phyloP scores from a whole-genome alignment of 2,113 vertebrate genomes.

The Synodontis membranacea region DNA sequence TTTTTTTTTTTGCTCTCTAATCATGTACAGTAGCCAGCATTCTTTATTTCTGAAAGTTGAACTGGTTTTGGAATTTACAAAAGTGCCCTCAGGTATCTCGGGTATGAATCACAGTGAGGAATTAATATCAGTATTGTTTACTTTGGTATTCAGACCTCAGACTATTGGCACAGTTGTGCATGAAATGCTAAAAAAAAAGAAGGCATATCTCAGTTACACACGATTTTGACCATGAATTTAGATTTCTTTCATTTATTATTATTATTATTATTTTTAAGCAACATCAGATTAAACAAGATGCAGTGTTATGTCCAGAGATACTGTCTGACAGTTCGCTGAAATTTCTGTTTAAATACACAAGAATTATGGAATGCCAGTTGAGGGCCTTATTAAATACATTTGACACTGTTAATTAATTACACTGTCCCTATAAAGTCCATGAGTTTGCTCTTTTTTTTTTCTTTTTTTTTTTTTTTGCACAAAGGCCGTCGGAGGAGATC shows the following conservation, averaged over 20 bases:
- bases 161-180: neutral
- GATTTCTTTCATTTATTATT: too few species aligned
- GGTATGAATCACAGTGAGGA: neutral
- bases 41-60: neutral
- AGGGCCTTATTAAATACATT: neutral
- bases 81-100: neutral
- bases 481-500: neutral
- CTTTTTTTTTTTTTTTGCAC: neutral
- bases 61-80: neutral
- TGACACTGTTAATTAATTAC: neutral
- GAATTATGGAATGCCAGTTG: neutral
- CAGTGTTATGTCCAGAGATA: too few species aligned
- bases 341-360: neutral
- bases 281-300: neutral
- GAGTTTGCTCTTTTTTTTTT: too few species aligned
- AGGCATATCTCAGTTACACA: neutral
- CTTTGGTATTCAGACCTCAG: neutral
- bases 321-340: too few species aligned
- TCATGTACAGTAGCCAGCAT: neutral
- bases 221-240: neutral
- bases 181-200: neutral
- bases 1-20: too few species aligned
- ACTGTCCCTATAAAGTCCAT: too few species aligned
- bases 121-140: neutral
- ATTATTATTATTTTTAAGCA: neutral